Percentiles rank a stretch among this genome's conserved stretches.
Evolutionary conservation across 2,797 vertebrate species (phyloP).

Genomic region (Cetoscarus ocellatus): DNA sequence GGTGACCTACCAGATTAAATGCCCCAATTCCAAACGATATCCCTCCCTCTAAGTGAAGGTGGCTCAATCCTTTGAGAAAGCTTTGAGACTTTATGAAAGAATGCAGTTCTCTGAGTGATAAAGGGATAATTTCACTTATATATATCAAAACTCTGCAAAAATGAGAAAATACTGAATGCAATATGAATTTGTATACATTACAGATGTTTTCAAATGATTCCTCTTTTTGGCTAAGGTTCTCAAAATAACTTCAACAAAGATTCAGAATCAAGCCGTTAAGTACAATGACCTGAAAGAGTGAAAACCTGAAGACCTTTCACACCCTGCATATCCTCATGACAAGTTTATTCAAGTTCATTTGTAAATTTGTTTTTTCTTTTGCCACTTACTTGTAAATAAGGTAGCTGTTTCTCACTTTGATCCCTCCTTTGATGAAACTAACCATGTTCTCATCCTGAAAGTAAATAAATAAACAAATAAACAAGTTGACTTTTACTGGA

Average conservation of each 20-base stretch:
- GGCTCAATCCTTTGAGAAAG: slow-evolving; percentile 80
- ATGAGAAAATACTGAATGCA: background rate
- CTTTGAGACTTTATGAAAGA: slow-evolving; percentile 79
- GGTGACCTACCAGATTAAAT: slow-evolving; percentile 86
- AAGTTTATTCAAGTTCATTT: background rate
- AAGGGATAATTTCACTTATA: too few species aligned
- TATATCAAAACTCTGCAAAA: too few species aligned
- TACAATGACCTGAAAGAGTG: too few species aligned
- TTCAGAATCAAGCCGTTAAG: too few species aligned
- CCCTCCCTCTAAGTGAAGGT: slow-evolving; percentile 86
- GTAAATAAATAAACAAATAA: background rate
- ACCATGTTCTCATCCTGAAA: slow-evolving; percentile 91
- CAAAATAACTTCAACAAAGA: too few species aligned
- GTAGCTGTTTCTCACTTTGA: slow-evolving; percentile 91
- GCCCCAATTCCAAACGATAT: slow-evolving; percentile 88
- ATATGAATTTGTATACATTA: too few species aligned
- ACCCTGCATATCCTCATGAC: too few species aligned
- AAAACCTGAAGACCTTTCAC: too few species aligned
- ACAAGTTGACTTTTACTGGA: background rate
- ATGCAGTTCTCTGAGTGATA: slow-evolving; percentile 83
- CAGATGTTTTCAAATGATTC: too few species aligned
- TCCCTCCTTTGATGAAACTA: slow-evolving; percentile 91
- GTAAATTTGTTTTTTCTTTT: background rate
- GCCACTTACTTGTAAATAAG: slow-evolving; percentile 90
- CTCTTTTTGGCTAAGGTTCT: too few species aligned